phyloP scores from a whole-genome alignment of 2,797 vertebrate species.

The Xenops minutus region DNA sequence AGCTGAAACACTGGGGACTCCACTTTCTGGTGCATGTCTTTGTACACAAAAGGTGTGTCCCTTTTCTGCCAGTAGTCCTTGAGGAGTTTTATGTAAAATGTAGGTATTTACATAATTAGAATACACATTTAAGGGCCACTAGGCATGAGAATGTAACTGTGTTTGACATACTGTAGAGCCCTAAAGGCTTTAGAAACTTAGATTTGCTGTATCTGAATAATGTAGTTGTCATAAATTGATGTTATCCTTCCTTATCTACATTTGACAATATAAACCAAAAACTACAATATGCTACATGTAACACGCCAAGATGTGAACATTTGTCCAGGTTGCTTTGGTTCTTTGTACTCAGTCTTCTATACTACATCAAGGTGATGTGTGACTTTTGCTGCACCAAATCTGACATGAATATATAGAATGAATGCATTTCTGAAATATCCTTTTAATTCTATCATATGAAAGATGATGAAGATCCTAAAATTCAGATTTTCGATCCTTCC shows the following conservation, averaged over 20 bases:
- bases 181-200: slow-evolving; percentile 59
- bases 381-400: background rate
- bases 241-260: background rate
- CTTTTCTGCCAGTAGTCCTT: background rate
- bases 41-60: background rate
- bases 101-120: slow-evolving; percentile 59
- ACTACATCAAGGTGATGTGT: background rate
- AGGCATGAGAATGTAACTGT: background rate
- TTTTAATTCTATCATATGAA: background rate
- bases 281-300: slow-evolving; percentile 5
- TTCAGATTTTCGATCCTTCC: background rate
- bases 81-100: slow-evolving; percentile 44
- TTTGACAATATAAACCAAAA: background rate
- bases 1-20: background rate
- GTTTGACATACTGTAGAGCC: slow-evolving; percentile 49
- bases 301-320: background rate
- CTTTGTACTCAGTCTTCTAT: background rate
- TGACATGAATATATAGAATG: background rate
- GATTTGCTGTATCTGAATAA: slow-evolving; percentile 47
- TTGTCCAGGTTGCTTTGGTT: background rate
- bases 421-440: background rate
- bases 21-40: background rate
- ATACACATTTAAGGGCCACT: slow-evolving; percentile 41
- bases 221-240: slow-evolving; percentile 45
- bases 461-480: background rate